Conservation (phyloP, 1,140 invertebrate species). For the Caenorhabditis latens region DNA sequence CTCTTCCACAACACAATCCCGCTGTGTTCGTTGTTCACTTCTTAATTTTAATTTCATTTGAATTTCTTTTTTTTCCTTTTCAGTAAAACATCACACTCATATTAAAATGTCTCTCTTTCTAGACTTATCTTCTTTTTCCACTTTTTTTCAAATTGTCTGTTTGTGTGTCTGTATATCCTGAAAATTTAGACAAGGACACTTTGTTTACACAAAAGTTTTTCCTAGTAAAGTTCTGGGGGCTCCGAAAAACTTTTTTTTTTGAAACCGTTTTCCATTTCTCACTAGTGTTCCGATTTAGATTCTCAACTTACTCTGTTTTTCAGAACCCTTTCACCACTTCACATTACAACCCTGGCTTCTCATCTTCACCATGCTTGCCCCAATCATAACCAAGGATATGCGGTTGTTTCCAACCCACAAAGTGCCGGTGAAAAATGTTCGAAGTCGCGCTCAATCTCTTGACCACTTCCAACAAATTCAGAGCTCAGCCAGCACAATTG, state of each 20-base stretch:
- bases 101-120: too few relatives aligned
- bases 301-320: neutral
- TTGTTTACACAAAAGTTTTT: too few relatives aligned
- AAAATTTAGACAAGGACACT: too few relatives aligned
- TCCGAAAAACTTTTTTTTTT: too few relatives aligned
- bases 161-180: too few relatives aligned
- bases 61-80: too few relatives aligned
- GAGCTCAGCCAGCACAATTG: neutral
- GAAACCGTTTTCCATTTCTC: too few relatives aligned
- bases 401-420: conserved; percentile 58
- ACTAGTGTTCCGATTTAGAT: too few relatives aligned
- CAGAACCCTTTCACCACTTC: too few relatives aligned
- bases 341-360: neutral
- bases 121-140: too few relatives aligned
- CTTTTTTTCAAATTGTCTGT: neutral
- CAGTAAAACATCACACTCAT: too few relatives aligned
- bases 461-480: conserved; percentile 61
- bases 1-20: neutral
- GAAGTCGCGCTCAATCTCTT: conserved; percentile 65
- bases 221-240: too few relatives aligned
- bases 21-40: conserved; percentile 28
- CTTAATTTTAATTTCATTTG: neutral
- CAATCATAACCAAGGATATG: conserved; percentile 67
- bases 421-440: conserved; percentile 67
- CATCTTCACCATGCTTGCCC: conserved; percentile 56